These are phyloP conservation scores for Heliconius charithonia DNA, from an alignment of 2,888 invertebrate species.

Conservation along the genomic window DNA sequence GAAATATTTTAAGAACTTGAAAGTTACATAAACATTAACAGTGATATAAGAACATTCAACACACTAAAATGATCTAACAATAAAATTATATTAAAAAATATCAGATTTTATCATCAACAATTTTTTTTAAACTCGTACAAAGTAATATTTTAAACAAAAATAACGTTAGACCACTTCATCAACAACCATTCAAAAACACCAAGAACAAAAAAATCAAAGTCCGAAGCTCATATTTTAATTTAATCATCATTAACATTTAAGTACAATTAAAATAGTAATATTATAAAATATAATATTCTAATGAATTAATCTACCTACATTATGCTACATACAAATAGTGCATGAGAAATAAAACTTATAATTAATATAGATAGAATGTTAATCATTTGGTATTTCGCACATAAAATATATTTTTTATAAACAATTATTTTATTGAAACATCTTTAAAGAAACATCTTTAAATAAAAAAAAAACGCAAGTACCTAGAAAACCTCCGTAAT, in stretches of 20 bases:
- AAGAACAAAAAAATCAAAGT: slow-evolving; percentile 43
- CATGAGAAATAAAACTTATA: slow-evolving; percentile 8
- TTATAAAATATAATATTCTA: slow-evolving; percentile 41
- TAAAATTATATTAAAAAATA: not conserved
- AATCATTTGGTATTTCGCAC: slow-evolving; percentile 14
- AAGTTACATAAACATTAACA: not conserved
- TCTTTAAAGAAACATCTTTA: too few species aligned
- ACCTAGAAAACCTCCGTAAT: not conserved
- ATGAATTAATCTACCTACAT: slow-evolving; percentile 35
- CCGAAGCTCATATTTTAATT: slow-evolving; percentile 69
- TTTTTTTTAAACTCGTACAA: not conserved
- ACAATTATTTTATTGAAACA: too few species aligned
- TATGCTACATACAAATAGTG: slow-evolving; percentile 38
- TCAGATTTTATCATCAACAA: not conserved
- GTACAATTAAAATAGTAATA: slow-evolving; percentile 62
- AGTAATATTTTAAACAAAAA: not conserved
- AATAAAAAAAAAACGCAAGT: not conserved
- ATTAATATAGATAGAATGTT: slow-evolving; percentile 9
- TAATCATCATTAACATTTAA: slow-evolving; percentile 67
- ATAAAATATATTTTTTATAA: slow-evolving; percentile 4
- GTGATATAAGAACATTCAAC: not conserved
- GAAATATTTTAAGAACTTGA: not conserved
- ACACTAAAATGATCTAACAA: not conserved
- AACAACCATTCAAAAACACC: slow-evolving; percentile 3
- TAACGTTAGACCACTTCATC: not conserved